phyloP scores from a whole-genome alignment of 1,140 invertebrate species.

The Drosophila parabipectinata region DNA sequence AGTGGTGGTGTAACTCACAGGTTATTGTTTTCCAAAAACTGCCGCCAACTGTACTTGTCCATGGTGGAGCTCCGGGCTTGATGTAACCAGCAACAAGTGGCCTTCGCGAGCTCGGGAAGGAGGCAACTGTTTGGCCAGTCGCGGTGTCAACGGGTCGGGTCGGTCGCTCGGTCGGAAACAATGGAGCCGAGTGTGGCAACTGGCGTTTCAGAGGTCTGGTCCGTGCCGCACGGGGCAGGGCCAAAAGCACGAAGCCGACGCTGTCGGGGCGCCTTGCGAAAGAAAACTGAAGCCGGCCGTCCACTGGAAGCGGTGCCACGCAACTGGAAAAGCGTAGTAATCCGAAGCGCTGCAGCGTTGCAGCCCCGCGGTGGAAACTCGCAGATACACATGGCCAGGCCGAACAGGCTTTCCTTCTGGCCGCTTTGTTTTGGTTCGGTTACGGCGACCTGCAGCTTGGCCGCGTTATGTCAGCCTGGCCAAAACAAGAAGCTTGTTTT shows the following conservation, averaged over 20 bases:
- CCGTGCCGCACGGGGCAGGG: not conserved
- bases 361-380: slow-evolving; percentile 41
- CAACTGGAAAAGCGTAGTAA: slow-evolving; percentile 70
- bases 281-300: slow-evolving; percentile 48
- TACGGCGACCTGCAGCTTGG: slow-evolving; percentile 52
- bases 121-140: slow-evolving; percentile 1
- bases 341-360: slow-evolving; percentile 49
- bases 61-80: slow-evolving; percentile 19
- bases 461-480: slow-evolving; percentile 58
- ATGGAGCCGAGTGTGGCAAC: slow-evolving; percentile 1
- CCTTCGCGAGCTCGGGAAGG: slow-evolving; percentile 11
- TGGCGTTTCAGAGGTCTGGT: slow-evolving; percentile 11
- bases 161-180: not conserved
- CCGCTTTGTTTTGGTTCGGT: slow-evolving; percentile 22
- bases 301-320: slow-evolving; percentile 65
- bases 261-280: slow-evolving; percentile 36
- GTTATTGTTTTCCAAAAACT: slow-evolving; percentile 72
- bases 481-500: slow-evolving; percentile 41
- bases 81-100: slow-evolving; percentile 26
- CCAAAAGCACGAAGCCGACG: not conserved
- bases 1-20: slow-evolving; percentile 46
- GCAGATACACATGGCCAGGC: not conserved
- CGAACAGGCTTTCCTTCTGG: not conserved
- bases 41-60: slow-evolving; percentile 43
- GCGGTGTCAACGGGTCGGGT: slow-evolving; percentile 11